phyloP scores from a whole-genome alignment of 2,888 invertebrate species.

The Tetheella fluctuosa region DNA sequence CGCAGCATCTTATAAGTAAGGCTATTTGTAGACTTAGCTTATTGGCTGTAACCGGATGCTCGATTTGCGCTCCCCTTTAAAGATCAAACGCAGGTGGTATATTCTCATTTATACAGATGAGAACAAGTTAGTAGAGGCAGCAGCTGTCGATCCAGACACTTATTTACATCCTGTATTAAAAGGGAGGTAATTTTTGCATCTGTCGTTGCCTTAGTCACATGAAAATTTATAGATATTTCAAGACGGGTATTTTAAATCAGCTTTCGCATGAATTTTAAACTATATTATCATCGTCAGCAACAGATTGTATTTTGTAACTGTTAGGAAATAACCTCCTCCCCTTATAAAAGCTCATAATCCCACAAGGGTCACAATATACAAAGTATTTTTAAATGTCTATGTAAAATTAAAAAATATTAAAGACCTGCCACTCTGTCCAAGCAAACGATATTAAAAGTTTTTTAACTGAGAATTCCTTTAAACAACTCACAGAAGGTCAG shows the following conservation, averaged over 20 bases:
- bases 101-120: constrained; percentile 10
- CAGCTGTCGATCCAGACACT: constrained; percentile 10
- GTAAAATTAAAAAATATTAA: no score
- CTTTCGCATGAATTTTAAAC: no score
- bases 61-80: constrained; percentile 10
- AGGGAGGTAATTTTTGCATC: constrained; percentile 11
- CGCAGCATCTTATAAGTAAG: neutral
- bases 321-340: no score
- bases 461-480: no score
- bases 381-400: no score
- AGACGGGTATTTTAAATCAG: no score
- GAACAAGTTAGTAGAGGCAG: neutral
- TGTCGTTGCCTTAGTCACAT: neutral
- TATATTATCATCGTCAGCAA: neutral
- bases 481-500: neutral
- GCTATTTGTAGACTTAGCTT: constrained; percentile 24
- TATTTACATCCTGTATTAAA: constrained; percentile 11
- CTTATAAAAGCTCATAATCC: no score
- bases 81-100: constrained; percentile 13
- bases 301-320: no score
- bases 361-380: no score
- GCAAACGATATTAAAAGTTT: no score
- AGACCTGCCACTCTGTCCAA: no score
- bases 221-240: neutral
- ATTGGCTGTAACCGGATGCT: neutral